Evolutionary conservation across 2,797 vertebrate genomes (phyloP).

Genomic region (Acanthurus lineatus): DNA sequence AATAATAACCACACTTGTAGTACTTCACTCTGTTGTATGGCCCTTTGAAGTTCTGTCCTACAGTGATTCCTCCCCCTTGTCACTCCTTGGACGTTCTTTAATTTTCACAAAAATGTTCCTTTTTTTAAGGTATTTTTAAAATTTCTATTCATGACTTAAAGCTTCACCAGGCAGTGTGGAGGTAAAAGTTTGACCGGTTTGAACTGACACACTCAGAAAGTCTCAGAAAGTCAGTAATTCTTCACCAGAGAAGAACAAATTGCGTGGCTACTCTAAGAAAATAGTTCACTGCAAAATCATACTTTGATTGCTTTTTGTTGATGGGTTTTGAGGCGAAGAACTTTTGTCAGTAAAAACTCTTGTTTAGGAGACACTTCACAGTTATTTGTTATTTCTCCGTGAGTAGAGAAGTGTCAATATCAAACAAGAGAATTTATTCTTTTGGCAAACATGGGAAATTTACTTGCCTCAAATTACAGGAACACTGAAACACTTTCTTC

Average conservation of each 20-base stretch:
- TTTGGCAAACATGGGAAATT: constrained; percentile 2
- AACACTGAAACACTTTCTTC: background rate
- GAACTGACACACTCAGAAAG: background rate
- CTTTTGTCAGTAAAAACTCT: constrained; percentile 3
- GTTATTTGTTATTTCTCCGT: constrained; percentile 6
- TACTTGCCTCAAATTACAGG: background rate
- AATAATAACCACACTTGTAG: constrained; percentile 44
- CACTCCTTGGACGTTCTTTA: constrained; percentile 57
- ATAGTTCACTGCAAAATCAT: background rate
- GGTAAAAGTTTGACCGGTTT: background rate
- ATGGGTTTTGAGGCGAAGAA: background rate
- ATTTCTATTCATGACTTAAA: constrained; percentile 32
- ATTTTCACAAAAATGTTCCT: constrained; percentile 7
- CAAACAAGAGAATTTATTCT: constrained; percentile 1
- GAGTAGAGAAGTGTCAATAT: background rate
- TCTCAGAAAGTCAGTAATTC: background rate
- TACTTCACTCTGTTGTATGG: constrained; percentile 41
- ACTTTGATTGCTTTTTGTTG: constrained; percentile 7
- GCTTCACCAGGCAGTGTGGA: constrained; percentile 36
- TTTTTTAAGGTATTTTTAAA: constrained; percentile 11
- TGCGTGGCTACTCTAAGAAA: background rate
- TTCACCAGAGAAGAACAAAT: background rate
- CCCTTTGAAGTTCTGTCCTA: constrained; percentile 57
- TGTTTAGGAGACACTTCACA: background rate
- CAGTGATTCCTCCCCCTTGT: constrained; percentile 66